Evolutionary conservation across 2,888 invertebrate species (phyloP), one percentile per base, ranked within the genome.

Genomic region (Drosophila picticornis): DNA sequence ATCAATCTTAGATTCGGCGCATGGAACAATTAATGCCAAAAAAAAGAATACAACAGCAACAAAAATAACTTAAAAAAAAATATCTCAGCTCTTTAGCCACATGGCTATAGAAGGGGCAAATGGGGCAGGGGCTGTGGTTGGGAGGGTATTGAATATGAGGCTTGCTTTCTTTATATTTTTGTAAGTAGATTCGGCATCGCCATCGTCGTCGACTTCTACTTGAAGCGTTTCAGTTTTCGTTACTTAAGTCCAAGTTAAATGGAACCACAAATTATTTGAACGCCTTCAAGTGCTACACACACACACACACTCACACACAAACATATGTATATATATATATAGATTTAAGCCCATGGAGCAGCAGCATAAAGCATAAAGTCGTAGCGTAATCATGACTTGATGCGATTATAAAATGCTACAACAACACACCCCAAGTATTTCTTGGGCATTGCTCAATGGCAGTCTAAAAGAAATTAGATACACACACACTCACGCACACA

Each of bases 1-100:
- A 88, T 88, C 90, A 90, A 88, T 88, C 90, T 90, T 90, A 84
- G 88, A 81, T 90, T 88, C 81, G 83, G 85, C 83, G 88, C 84
- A 86, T 76, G 84, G 86, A 90, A 88, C 88, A 88, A 90, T 88
- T 88, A 90, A 88, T 88, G 86, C 88, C 85, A 85, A 85, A 89
- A 40, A 57, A 85, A 85, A 89, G n/a, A 38, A 57, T 56, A 56
- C 67, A 70, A 59, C 73, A 69, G n/a, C 34, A 32, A 64, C 4
- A 25, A 62, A 36, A 40, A 50, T 38, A 62, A 76, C 64, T 73
- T 63, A 51, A 67, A 67, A 71, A 75, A 36, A 40, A 75, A 81
- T 72, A 80, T 76, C 78, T 83, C 64, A 67, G 71, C 67, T 70
- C 70, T 72, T 60, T 76, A 78, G 67, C 80, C 79, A 80, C 79